Evolutionary conservation across 2,113 vertebrate genomes (phyloP).

Genomic region (Sceloporus tristichus): DNA sequence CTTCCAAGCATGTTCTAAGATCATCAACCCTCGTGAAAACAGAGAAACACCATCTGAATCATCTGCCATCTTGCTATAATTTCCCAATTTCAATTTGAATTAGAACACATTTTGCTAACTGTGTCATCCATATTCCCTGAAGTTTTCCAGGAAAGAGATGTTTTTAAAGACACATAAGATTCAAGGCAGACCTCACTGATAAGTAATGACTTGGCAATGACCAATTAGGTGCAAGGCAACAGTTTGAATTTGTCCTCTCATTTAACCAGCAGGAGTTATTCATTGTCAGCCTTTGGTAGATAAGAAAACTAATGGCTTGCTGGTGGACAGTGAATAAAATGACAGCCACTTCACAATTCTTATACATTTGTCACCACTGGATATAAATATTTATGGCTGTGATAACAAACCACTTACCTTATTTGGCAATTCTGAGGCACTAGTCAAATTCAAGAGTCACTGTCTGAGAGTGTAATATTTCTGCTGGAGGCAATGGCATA

Average conservation of each 20-base stretch:
- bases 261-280: conserved; percentile 48
- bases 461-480: conserved; percentile 51
- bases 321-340: conserved; percentile 64
- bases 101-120: neutral
- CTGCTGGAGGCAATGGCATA: conserved; percentile 54
- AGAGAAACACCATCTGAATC: conserved; percentile 13
- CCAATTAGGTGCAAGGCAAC: conserved; percentile 52
- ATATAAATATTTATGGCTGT: conserved; percentile 72
- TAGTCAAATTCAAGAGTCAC: conserved; percentile 63
- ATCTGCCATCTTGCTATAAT: conserved; percentile 25
- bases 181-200: conserved; percentile 26
- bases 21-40: conserved; percentile 25
- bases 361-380: conserved; percentile 63
- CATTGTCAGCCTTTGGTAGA: conserved; percentile 53
- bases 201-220: conserved; percentile 42
- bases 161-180: conserved; percentile 17
- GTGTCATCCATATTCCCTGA: conserved; percentile 5
- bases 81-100: conserved; percentile 12
- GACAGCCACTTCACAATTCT: conserved; percentile 55
- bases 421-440: conserved; percentile 59
- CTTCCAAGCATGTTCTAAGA: neutral
- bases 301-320: conserved; percentile 57
- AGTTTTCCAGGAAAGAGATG: neutral
- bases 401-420: conserved; percentile 68
- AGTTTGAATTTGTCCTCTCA: conserved; percentile 16